A percentile compares a stretch with the other conserved stretches of the same genome.
These are phyloP conservation scores for Hypomecis atomaria DNA, from an alignment of 2,888 invertebrate genomes.

Conservation along the genomic window DNA sequence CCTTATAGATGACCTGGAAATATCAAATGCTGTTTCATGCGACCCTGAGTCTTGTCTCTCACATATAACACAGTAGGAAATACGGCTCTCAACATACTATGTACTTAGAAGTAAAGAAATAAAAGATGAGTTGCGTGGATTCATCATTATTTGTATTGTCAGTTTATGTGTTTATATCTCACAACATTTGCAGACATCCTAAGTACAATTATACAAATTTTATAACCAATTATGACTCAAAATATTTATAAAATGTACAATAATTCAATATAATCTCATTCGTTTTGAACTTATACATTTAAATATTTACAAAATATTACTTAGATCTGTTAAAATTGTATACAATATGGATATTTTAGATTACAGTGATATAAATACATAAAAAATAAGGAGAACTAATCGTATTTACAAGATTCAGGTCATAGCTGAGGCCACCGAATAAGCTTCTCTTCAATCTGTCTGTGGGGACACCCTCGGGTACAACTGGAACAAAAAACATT, in stretches of 20 bases:
- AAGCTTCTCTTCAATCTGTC: conserved; percentile 68
- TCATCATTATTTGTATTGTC: conserved; percentile 82
- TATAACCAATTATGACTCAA: conserved; percentile 80
- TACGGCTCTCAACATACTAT: too few relatives aligned
- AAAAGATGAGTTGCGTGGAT: conserved; percentile 44
- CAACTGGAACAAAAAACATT: conserved; percentile 75
- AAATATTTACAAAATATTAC: conserved; percentile 84
- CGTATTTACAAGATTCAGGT: conserved; percentile 79
- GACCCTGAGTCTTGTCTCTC: too few relatives aligned
- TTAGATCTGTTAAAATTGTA: conserved; percentile 81
- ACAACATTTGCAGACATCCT: conserved; percentile 80
- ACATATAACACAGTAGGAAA: too few relatives aligned
- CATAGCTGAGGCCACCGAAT: conserved; percentile 54
- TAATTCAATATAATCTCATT: conserved; percentile 79
- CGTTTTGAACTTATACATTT: conserved; percentile 75
- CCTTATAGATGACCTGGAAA: too few relatives aligned
- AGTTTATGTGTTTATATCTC: conserved; percentile 80
- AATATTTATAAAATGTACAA: conserved; percentile 84
- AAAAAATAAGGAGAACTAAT: conserved; percentile 79
- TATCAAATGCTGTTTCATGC: too few relatives aligned
- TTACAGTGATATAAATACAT: conserved; percentile 82
- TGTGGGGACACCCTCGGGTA: conserved; percentile 87
- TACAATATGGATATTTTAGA: conserved; percentile 79
- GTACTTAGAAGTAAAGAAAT: too few relatives aligned
- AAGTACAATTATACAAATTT: conserved; percentile 79